Evolutionary conservation across 2,888 invertebrate species (phyloP).

Genomic region (Aspidiotus destructor): DNA sequence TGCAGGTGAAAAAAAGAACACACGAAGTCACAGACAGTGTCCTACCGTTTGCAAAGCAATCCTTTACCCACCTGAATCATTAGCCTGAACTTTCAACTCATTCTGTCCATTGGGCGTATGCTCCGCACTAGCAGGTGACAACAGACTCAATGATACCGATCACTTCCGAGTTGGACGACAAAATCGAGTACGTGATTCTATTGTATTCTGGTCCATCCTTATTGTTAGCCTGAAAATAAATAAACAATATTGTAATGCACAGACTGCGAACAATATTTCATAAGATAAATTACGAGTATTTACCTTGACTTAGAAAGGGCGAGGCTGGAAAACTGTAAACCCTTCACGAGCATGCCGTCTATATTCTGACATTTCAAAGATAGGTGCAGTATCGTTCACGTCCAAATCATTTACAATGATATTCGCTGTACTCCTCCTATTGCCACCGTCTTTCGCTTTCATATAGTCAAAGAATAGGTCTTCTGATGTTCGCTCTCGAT

Average conservation of each 20-base stretch:
- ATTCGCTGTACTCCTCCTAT: slow-evolving; percentile 58
- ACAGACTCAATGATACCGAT: slow-evolving; percentile 56
- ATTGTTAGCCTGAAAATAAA: slow-evolving; percentile 55
- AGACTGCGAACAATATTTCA: background rate
- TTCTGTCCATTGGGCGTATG: slow-evolving; percentile 67
- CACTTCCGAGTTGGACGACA: slow-evolving; percentile 41
- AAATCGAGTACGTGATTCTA: slow-evolving; percentile 49
- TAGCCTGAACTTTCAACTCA: slow-evolving; percentile 57
- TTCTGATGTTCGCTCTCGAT: slow-evolving; percentile 60
- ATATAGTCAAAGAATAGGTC: slow-evolving; percentile 65
- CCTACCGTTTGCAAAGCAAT: too few species aligned
- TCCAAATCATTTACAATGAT: slow-evolving; percentile 61
- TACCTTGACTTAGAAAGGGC: slow-evolving; percentile 63
- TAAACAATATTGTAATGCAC: too few species aligned
- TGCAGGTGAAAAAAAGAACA: too few species aligned
- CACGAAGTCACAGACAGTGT: too few species aligned
- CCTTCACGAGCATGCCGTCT: slow-evolving; percentile 67
- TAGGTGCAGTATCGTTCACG: slow-evolving; percentile 66
- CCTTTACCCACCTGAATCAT: slow-evolving; percentile 53
- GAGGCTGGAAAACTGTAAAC: slow-evolving; percentile 63
- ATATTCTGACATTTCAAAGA: slow-evolving; percentile 60
- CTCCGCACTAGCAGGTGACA: slow-evolving; percentile 56
- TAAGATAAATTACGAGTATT: slow-evolving; percentile 30
- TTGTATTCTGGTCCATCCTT: slow-evolving; percentile 64
- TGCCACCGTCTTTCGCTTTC: slow-evolving; percentile 73